Base-by-base conservation (phyloP, 2,113 vertebrate species). In the Megaceryle maxima region DNA sequence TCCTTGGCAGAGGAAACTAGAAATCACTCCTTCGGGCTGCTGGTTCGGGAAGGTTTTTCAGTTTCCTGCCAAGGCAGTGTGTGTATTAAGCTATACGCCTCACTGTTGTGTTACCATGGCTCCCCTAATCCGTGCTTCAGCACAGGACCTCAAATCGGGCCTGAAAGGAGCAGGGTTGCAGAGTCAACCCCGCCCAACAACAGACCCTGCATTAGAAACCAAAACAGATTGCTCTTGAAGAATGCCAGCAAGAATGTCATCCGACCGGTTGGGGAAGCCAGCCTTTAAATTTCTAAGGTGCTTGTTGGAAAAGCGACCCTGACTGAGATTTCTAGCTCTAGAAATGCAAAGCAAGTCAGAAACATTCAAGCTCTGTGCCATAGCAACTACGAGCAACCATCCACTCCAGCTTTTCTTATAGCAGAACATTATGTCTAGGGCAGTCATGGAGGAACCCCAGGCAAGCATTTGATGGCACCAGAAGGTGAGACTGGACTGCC, bases 31-130 rank as follows among this genome's bases (percentile, higher is more conserved):
- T 85, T 35, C 16, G 26, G 76, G 69, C 86, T 76, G 83, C 86
- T 57, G 80, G 87, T 94, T 72, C 2, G 16, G 59, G 63, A 82
- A 92, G 75, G 46, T 84, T 93, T 90, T 66, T 35, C 92, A 95
- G 85, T 41, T 90, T 92, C 79, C 78, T 95, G 96, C 83, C 96
- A 94, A 83, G 74, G 53, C 90, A 53, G 69, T 6, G 20, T 28
- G 55, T 53, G 82, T 37, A 57, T 79, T 48, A 63, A 84, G 37
- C 7, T 16, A 33, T 51, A 39, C 1, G 7, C 50, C 63, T 69
- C 67, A 48, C 7, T 93, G 89, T 94, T 86, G 86, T 90, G 88
- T 97, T 97, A 48, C 94, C 93, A 95, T 96, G 92, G 93, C 75
- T 96, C 43, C 88, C 64, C 75, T 87, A 90, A 94, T 77, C 74